phyloP scores from a whole-genome alignment of 2,888 invertebrate genomes.

The Lacanobia wlatinum region DNA sequence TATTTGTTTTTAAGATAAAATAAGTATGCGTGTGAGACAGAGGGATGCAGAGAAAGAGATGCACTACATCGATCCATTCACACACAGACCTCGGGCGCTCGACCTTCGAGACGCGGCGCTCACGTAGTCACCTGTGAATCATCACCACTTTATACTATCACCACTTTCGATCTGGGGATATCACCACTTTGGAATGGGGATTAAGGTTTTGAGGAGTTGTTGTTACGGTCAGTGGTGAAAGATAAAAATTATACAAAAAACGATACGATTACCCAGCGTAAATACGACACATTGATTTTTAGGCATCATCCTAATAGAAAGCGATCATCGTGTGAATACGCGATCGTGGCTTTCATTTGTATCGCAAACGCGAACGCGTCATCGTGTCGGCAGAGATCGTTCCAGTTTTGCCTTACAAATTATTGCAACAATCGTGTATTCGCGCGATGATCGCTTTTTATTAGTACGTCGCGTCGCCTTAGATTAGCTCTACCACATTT shows the following conservation, averaged over 20 bases:
- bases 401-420: too few relatives aligned
- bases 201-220: conserved; percentile 4
- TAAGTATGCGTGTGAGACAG: conserved; percentile 85
- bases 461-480: too few relatives aligned
- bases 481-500: too few relatives aligned
- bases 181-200: conserved; percentile 33
- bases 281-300: not conserved
- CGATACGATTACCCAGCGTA: not conserved
- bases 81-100: conserved; percentile 87
- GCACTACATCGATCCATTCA: conserved; percentile 89
- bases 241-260: not conserved
- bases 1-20: conserved; percentile 65
- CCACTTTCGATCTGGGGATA: conserved; percentile 73
- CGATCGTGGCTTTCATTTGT: too few relatives aligned
- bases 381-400: too few relatives aligned
- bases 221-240: conserved; percentile 6
- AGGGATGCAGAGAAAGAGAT: conserved; percentile 87
- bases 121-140: conserved; percentile 90
- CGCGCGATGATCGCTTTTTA: too few relatives aligned
- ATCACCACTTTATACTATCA: conserved; percentile 79
- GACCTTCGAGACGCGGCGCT: conserved; percentile 86
- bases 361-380: too few relatives aligned
- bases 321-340: too few relatives aligned
- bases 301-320: too few relatives aligned
- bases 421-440: too few relatives aligned